Base-by-base conservation (phyloP, 2,797 vertebrate species). In the Sciaenops ocellatus region DNA sequence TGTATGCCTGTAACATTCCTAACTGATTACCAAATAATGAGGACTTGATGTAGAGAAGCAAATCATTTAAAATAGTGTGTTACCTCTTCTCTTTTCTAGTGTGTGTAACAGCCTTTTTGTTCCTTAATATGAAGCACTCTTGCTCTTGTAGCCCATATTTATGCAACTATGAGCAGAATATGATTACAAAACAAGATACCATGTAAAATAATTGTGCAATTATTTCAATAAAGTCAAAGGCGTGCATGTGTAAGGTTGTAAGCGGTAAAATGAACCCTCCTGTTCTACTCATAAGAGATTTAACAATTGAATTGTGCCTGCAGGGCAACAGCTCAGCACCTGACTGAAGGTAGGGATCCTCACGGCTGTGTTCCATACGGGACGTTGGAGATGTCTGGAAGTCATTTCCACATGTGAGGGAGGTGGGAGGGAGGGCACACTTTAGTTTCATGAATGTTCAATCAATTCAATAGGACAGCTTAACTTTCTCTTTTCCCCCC, bases 401-500 rank as follows among this genome's bases (percentile, higher is more conserved):
- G 93, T 95, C 90, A 95, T 96, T 96, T 96, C 89, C 94, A 93
- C 93, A 93, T 91, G 92, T 91, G 90, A 93, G 89, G 34, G 77
- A 79, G 85, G 76, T 28, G 77, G 90, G 79, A 74, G 90, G 85
- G 90, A 88, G 91, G 90, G 87, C 83, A 86, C 90, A 85, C 93
- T 95, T 94, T 94, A 90, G 90, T 95, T 96, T 95, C 93, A 93
- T 94, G 94, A 95, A 95, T 95, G 95, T 94, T 96, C 95, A 95
- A 95, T 95, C 94, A 95, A 96, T 96, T 96, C 94, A 95, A 94
- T 93, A 86, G 94, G 94, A 96, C 95, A 96, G 92, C 93, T 95
- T 94, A 95, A 95, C 93, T 94, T 94, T 95, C 89, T 91, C 90
- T 92, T 90, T 74, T 90, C 81, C 34, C 87, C 82, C 87, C 86